These are phyloP conservation scores for Plusia festucae DNA, from an alignment of 2,888 invertebrate genomes.

Conservation along the genomic window DNA sequence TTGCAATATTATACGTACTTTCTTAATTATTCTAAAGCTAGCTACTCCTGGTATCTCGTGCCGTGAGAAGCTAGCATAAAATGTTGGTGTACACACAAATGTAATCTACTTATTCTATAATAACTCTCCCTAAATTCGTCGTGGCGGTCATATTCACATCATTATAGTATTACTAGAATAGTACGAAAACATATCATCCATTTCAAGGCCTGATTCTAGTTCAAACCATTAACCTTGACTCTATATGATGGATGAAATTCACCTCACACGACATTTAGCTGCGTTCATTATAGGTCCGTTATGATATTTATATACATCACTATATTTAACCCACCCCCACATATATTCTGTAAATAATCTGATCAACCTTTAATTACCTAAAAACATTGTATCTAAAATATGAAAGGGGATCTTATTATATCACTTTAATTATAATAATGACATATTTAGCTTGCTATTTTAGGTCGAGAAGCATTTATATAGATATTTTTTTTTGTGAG, in stretches of 20 bases:
- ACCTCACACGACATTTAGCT: not conserved
- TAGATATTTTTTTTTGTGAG: too few species aligned
- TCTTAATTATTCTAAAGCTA: too few species aligned
- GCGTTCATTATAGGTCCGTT: not conserved
- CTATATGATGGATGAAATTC: not conserved
- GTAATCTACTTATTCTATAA: too few species aligned
- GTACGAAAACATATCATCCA: not conserved
- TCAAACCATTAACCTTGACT: slow-evolving; percentile 3
- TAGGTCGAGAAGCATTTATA: not conserved
- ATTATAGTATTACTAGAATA: not conserved
- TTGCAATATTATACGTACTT: too few species aligned
- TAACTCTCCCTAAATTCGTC: too few species aligned
- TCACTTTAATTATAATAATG: not conserved
- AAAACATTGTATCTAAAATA: slow-evolving; percentile 32
- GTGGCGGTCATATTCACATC: too few species aligned
- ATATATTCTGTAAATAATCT: slow-evolving; percentile 21
- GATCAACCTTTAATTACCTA: slow-evolving; percentile 19
- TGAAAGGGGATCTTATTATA: slow-evolving; percentile 27
- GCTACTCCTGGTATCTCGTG: too few species aligned
- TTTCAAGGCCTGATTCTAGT: not conserved
- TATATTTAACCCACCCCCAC: slow-evolving; percentile 30
- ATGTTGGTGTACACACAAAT: too few species aligned
- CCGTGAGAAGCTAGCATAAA: too few species aligned
- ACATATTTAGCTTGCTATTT: not conserved
- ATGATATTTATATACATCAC: slow-evolving; percentile 1